Conservation (phyloP, 2,797 vertebrate species). For the Pangasius macronema region DNA sequence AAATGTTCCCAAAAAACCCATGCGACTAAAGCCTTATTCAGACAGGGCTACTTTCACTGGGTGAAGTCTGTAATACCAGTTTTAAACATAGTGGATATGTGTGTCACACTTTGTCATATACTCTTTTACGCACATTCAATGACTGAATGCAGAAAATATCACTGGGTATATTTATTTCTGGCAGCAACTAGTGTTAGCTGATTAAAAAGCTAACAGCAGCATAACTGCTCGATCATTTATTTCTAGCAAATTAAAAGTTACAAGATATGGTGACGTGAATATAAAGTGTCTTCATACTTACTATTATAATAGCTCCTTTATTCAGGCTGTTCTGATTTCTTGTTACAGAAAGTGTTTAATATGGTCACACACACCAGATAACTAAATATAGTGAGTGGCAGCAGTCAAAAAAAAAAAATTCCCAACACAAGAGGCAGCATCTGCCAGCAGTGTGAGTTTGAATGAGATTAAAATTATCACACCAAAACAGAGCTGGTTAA, state of each 20-base stretch:
- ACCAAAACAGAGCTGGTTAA: not conserved
- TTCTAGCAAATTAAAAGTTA: not conserved
- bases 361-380: not conserved
- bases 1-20: not conserved
- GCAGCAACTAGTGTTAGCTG: not conserved
- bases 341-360: not conserved
- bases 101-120: not conserved
- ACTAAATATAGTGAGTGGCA: not conserved
- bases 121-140: not conserved
- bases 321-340: not conserved
- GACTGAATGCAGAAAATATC: not conserved
- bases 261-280: not conserved
- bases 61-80: not conserved
- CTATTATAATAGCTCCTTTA: not conserved
- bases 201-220: not conserved
- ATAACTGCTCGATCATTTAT: not conserved
- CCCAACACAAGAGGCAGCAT: not conserved
- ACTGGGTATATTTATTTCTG: not conserved
- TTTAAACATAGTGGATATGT: not conserved
- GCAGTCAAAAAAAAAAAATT: not conserved
- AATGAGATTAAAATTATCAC: not conserved
- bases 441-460: not conserved
- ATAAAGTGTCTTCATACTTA: not conserved
- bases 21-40: not conserved
- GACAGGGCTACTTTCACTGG: not conserved